Conservation (phyloP, 2,888 invertebrate genomes). For the Spilarctia lutea region DNA sequence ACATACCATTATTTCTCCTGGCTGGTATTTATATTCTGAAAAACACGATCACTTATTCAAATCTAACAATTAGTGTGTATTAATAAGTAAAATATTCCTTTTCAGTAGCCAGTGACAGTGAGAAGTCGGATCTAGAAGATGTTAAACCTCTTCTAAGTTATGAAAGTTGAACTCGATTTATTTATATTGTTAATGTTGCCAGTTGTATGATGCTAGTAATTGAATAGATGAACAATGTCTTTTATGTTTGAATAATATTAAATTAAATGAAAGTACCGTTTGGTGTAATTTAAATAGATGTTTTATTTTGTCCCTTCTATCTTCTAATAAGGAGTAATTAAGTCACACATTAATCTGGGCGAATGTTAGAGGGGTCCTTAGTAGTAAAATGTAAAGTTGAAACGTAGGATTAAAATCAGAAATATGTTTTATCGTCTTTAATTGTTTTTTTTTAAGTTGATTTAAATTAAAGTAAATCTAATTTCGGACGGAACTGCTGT, state of each 20-base stretch:
- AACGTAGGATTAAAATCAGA: too few relatives aligned
- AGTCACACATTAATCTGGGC: too few relatives aligned
- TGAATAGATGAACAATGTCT: not conserved
- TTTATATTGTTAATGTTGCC: conserved; percentile 4
- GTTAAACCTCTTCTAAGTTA: conserved; percentile 65
- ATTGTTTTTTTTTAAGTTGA: too few relatives aligned
- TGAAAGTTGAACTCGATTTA: not conserved
- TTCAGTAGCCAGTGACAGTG: conserved; percentile 77
- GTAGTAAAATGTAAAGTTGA: too few relatives aligned
- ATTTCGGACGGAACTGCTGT: too few relatives aligned
- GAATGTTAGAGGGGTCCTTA: too few relatives aligned
- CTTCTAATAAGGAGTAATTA: too few relatives aligned
- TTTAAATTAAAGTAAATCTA: too few relatives aligned
- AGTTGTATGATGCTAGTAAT: not conserved
- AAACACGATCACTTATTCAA: not conserved
- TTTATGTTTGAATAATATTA: not conserved
- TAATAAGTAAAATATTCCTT: conserved; percentile 28
- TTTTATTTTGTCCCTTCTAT: not conserved
- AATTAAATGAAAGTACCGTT: not conserved
- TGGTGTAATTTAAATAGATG: not conserved
- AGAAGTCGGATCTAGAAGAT: conserved; percentile 73
- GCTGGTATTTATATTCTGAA: too few relatives aligned
- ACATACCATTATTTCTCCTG: too few relatives aligned
- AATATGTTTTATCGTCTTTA: too few relatives aligned
- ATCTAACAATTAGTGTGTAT: not conserved